Base-by-base conservation (phyloP, 2,888 invertebrate species). In the Eupithecia subumbrata region DNA sequence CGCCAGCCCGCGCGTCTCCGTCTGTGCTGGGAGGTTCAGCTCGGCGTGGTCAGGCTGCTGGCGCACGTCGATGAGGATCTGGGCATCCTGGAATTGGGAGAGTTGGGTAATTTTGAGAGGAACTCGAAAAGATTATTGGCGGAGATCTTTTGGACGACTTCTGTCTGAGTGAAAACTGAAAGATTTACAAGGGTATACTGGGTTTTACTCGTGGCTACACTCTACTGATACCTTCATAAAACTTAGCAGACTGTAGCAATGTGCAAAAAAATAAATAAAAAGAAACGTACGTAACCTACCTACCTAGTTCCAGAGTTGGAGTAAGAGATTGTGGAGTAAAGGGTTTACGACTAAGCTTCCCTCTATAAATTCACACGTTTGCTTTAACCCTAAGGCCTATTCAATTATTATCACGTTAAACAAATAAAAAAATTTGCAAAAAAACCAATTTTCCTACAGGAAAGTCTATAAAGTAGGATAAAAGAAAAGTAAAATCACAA, bases 1-100 rank as follows among this genome's bases (percentile, higher is more conserved):
- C 30, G 87, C 83, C 0, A 90, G 89, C 79, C 87, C 87, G 48
- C 89, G 81, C 72, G 84, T 87, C 80, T 90, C 90, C 1, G 88
- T 78, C 1, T 88, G 88, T 5, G 84, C 87, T 9, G 72, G 77
- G 18, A 75, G 77, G 72, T 72, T 70, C 40, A 74, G 72, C 18
- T 71, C 40, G 9, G 75, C 69, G 8, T 52, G 37, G 14, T 76
- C 76, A 8, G n/a, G 52, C 52, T 52, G 52, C 5, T 77, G 73
- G 22, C 52, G 34, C 5, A 82, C 79, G 75, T 78, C 75, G 18
- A 82, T 78, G 78, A 80, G 82, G 68, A 87, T 80, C 0, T 79
- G 76, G 5, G 83, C 80, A 45, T 84, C 84, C 87, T 87, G 85
- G 5, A 86, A 52, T 22, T 25, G 25, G 25, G 9, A 22, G 11